A percentile compares a stretch with the other conserved stretches of the same genome.
Evolutionary conservation across 2,113 vertebrate species (phyloP).

Genomic region (Calidris pygmaea): DNA sequence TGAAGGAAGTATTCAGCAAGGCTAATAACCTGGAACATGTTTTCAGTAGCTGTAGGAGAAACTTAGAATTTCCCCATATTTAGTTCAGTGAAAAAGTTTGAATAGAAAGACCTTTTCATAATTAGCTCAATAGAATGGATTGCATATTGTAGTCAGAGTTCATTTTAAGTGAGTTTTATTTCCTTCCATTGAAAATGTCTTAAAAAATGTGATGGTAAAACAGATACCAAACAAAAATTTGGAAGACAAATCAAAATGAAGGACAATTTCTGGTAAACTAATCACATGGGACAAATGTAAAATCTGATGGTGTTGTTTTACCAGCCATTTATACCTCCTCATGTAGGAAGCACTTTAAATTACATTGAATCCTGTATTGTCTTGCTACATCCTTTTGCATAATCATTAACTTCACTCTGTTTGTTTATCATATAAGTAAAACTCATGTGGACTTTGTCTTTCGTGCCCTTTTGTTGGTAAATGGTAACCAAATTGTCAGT

Average conservation of each 20-base stretch:
- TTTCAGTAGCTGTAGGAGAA: not conserved
- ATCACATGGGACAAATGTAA: not conserved
- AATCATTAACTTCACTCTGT: not conserved
- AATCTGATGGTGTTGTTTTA: not conserved
- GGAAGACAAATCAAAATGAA: not conserved
- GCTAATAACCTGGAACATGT: not conserved
- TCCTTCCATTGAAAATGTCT: not conserved
- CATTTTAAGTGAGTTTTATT: not conserved
- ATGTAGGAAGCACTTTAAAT: not conserved
- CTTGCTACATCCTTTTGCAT: not conserved
- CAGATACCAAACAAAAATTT: not conserved
- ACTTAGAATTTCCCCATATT: not conserved
- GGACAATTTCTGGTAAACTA: not conserved
- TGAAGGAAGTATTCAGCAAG: not conserved
- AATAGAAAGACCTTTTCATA: not conserved
- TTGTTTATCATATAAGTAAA: not conserved
- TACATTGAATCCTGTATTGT: not conserved
- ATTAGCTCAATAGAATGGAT: not conserved
- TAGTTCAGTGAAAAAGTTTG: not conserved
- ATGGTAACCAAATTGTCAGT: not conserved
- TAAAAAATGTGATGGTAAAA: not conserved
- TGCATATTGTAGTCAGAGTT: not conserved
- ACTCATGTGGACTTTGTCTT: not conserved
- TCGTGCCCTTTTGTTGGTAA: not conserved
- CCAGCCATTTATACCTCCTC: not conserved